Conservation (phyloP, 2,797 vertebrate species). For the Borostomias antarcticus region DNA sequence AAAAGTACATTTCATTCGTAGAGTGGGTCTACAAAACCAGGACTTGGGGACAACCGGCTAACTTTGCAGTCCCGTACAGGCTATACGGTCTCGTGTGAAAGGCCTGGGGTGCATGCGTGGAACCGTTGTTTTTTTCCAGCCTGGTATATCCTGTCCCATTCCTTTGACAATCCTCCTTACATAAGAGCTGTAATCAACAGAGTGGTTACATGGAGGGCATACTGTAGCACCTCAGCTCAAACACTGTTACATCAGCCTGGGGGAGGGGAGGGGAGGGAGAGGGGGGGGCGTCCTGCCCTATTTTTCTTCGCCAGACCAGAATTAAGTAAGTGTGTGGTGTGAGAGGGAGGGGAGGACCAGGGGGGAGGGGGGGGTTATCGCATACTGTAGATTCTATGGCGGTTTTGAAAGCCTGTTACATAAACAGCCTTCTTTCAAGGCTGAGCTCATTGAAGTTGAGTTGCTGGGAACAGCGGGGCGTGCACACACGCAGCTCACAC, state of each 20-base stretch:
- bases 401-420: slow-evolving; percentile 69
- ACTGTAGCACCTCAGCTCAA: slow-evolving; percentile 56
- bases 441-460: slow-evolving; percentile 54
- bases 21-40: no score
- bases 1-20: no score
- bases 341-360: slow-evolving; percentile 23
- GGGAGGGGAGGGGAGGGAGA: slow-evolving; percentile 33
- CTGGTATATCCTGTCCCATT: slow-evolving; percentile 74
- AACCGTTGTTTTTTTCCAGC: slow-evolving; percentile 49
- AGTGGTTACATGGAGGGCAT: slow-evolving; percentile 73
- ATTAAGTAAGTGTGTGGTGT: slow-evolving; percentile 59
- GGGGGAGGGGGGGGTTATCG: slow-evolving; percentile 53
- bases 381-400: slow-evolving; percentile 58
- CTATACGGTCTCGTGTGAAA: slow-evolving; percentile 24
- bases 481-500: slow-evolving; percentile 13
- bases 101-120: slow-evolving; percentile 12
- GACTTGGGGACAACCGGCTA: no score
- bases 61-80: no score
- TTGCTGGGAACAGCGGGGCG: slow-evolving; percentile 11
- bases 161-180: slow-evolving; percentile 71
- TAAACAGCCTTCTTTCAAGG: slow-evolving; percentile 67
- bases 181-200: slow-evolving; percentile 81
- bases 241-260: slow-evolving; percentile 69
- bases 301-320: slow-evolving; percentile 67
- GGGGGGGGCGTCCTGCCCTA: slow-evolving; percentile 66